These are phyloP conservation scores for Sebastes steindachneri DNA, from an alignment of 2,797 vertebrate genomes.

Conservation along the genomic window DNA sequence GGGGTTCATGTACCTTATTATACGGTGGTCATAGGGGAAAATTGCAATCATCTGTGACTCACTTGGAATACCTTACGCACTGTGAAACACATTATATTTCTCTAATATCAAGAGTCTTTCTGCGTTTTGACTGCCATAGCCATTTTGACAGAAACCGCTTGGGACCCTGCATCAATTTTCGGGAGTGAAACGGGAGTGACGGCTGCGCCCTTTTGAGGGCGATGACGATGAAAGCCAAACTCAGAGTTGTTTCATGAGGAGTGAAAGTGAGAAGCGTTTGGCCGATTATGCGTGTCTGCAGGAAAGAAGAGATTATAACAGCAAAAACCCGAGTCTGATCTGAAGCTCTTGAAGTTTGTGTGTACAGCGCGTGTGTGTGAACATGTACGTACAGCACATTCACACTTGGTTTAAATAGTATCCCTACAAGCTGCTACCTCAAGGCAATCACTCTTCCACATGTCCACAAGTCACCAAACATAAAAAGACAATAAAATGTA, in stretches of 20 bases:
- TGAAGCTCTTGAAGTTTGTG: not conserved
- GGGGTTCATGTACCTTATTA: slow-evolving; percentile 79
- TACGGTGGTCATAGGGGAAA: slow-evolving; percentile 77
- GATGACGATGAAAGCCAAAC: slow-evolving; percentile 66
- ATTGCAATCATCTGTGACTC: slow-evolving; percentile 84
- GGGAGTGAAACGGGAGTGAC: slow-evolving; percentile 69
- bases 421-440: not conserved
- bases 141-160: slow-evolving; percentile 63
- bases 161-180: slow-evolving; percentile 63
- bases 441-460: not conserved
- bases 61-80: slow-evolving; percentile 64
- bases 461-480: slow-evolving; percentile 14
- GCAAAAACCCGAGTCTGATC: slow-evolving; percentile 40
- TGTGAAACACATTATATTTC: slow-evolving; percentile 70
- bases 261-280: slow-evolving; percentile 48
- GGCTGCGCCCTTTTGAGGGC: slow-evolving; percentile 50
- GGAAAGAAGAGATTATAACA: slow-evolving; percentile 54
- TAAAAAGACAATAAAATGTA: slow-evolving; percentile 15
- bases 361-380: not conserved
- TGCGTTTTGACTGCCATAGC: slow-evolving; percentile 60
- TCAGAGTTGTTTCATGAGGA: slow-evolving; percentile 49
- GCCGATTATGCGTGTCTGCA: slow-evolving; percentile 66
- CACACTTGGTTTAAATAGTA: slow-evolving; percentile 36
- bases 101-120: slow-evolving; percentile 64
- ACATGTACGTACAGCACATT: not conserved